Percentiles rank a stretch among this genome's conserved stretches.
Evolutionary conservation across 2,888 invertebrate genomes (phyloP).

Genomic region (Noctua pronuba): DNA sequence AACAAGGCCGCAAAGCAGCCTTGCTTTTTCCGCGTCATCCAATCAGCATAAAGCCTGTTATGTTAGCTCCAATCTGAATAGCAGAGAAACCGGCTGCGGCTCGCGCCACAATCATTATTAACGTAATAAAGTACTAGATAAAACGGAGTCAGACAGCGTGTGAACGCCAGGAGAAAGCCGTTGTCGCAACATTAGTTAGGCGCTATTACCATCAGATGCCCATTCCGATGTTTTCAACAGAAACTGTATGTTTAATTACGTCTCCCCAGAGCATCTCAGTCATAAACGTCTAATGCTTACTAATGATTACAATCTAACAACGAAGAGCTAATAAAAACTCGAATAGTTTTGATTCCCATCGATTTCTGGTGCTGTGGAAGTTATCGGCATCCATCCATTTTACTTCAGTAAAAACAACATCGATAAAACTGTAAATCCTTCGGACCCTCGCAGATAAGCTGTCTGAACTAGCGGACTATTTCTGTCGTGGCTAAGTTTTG

Average conservation of each 20-base stretch:
- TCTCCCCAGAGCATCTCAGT: conserved; percentile 68
- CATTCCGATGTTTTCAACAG: conserved; percentile 76
- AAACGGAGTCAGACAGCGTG: conserved; percentile 88
- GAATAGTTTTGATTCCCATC: conserved; percentile 63
- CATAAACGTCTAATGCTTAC: conserved; percentile 74
- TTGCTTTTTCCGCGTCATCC: conserved; percentile 88
- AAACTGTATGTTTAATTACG: conserved; percentile 77
- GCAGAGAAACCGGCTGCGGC: conserved; percentile 86
- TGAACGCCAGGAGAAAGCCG: conserved; percentile 88
- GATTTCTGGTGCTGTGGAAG: conserved; percentile 67
- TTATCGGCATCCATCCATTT: conserved; percentile 58
- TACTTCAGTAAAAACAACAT: conserved; percentile 52
- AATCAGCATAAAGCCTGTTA: conserved; percentile 85
- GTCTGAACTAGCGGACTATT: conserved; percentile 77
- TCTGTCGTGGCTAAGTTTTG: conserved; percentile 71
- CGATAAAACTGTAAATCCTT: conserved; percentile 67
- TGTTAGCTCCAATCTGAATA: conserved; percentile 82
- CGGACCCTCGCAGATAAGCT: conserved; percentile 72
- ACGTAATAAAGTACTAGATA: conserved; percentile 89
- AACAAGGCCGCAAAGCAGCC: conserved; percentile 88
- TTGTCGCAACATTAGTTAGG: conserved; percentile 85
- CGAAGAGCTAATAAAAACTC: conserved; percentile 71
- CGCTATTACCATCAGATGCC: conserved; percentile 80
- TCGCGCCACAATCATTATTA: conserved; percentile 88
- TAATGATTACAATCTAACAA: conserved; percentile 75